Percentiles rank a stretch among this genome's conserved stretches.
These are phyloP conservation scores for Yponomeuta cagnagella DNA, from an alignment of 2,888 invertebrate genomes.

Conservation along the genomic window DNA sequence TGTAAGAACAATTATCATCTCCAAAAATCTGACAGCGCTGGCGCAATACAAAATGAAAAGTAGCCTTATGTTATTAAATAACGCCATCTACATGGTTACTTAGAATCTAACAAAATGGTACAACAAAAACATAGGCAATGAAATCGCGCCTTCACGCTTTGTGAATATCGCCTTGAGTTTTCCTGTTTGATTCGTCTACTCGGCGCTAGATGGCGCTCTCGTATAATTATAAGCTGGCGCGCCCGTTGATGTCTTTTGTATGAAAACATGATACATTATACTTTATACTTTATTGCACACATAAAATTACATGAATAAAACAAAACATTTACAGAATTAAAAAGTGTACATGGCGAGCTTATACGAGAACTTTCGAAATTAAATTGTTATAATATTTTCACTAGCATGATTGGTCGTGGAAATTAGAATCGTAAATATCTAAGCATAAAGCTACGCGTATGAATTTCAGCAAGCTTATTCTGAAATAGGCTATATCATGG, in stretches of 20 bases:
- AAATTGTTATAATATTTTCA: background rate
- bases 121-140: background rate
- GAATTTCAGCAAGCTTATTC: too few species aligned
- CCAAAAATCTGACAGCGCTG: too few species aligned
- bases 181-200: constrained; percentile 19
- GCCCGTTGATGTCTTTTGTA: constrained; percentile 54
- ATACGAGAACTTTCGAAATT: background rate
- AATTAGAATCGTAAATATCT: too few species aligned
- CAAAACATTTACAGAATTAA: too few species aligned
- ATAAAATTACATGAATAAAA: too few species aligned
- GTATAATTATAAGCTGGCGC: background rate
- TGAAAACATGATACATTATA: constrained; percentile 4
- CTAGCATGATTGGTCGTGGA: too few species aligned
- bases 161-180: constrained; percentile 19
- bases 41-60: too few species aligned
- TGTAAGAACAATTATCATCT: too few species aligned
- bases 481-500: too few species aligned
- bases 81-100: background rate
- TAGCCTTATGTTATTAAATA: background rate
- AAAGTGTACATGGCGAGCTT: too few species aligned
- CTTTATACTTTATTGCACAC: too few species aligned
- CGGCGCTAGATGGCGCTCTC: constrained; percentile 34
- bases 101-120: background rate
- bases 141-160: background rate
- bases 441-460: too few species aligned